A percentile compares a stretch with the other conserved stretches of the same genome.
phyloP scores from a whole-genome alignment of 2,888 invertebrate genomes.

The Stomorhina lunata region DNA sequence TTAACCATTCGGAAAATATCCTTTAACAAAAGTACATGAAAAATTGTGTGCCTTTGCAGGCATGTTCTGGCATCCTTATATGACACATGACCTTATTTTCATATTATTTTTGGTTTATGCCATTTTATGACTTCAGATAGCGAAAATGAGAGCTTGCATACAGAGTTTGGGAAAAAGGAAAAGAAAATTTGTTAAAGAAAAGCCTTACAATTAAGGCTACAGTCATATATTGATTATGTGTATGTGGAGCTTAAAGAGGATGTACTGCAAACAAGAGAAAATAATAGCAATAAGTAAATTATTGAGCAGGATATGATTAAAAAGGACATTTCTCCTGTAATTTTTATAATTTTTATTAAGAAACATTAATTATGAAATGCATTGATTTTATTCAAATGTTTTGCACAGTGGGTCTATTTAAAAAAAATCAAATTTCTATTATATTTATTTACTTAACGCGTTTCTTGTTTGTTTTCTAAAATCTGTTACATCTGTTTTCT shows the following conservation, averaged over 20 bases:
- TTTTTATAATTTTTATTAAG: too few relatives aligned
- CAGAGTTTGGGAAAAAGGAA: not conserved
- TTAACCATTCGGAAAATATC: too few relatives aligned
- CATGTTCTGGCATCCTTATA: not conserved
- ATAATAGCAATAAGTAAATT: not conserved
- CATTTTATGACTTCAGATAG: not conserved
- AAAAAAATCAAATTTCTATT: not conserved
- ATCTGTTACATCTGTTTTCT: slow-evolving; percentile 13
- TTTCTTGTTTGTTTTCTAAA: not conserved
- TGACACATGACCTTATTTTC: slow-evolving; percentile 33
- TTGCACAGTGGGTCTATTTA: not conserved
- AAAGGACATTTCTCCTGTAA: too few relatives aligned
- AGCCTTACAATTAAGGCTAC: slow-evolving; percentile 20
- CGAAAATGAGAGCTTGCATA: too few relatives aligned
- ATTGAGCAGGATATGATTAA: too few relatives aligned
- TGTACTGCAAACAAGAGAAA: not conserved
- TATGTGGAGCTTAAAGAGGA: not conserved
- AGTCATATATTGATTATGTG: slow-evolving; percentile 27
- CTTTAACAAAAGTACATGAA: not conserved
- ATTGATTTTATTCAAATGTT: not conserved
- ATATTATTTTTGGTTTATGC: not conserved
- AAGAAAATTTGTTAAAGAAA: slow-evolving; percentile 19
- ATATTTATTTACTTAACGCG: not conserved
- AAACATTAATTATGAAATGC: not conserved
- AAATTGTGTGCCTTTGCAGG: not conserved